Conservation (phyloP, 2,113 vertebrate genomes). For the Mirounga angustirostris region DNA sequence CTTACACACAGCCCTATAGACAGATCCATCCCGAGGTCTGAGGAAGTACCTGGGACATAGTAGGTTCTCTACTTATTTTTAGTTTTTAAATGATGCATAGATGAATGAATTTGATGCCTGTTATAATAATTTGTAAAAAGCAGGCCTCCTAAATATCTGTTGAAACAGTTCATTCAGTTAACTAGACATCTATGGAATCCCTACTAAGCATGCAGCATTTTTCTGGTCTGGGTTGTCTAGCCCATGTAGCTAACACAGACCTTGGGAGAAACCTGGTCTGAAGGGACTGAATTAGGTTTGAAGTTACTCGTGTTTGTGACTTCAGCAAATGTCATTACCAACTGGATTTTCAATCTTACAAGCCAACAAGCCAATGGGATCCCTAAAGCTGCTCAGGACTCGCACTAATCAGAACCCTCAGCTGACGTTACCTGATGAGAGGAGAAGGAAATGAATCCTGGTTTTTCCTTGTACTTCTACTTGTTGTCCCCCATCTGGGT, state of each 20-base stretch:
- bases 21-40: neutral
- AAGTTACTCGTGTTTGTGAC: neutral
- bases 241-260: neutral
- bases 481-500: accelerated
- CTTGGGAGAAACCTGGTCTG: neutral
- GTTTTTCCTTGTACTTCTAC: neutral
- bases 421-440: neutral
- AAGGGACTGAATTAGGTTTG: neutral
- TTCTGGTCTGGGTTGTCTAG: neutral
- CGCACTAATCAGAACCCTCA: neutral
- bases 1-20: neutral
- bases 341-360: neutral
- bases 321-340: neutral
- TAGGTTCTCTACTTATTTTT: neutral
- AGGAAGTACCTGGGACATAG: no score
- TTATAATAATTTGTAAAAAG: neutral
- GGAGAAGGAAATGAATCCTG: no score
- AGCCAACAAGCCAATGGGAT: neutral
- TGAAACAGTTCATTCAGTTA: neutral
- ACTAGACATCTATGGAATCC: neutral
- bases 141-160: neutral
- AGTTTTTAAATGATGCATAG: neutral
- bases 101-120: neutral
- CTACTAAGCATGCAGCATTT: neutral
- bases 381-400: neutral